Evolutionary conservation across 2,888 invertebrate genomes (phyloP).

Genomic region (Xiphydria camelus): DNA sequence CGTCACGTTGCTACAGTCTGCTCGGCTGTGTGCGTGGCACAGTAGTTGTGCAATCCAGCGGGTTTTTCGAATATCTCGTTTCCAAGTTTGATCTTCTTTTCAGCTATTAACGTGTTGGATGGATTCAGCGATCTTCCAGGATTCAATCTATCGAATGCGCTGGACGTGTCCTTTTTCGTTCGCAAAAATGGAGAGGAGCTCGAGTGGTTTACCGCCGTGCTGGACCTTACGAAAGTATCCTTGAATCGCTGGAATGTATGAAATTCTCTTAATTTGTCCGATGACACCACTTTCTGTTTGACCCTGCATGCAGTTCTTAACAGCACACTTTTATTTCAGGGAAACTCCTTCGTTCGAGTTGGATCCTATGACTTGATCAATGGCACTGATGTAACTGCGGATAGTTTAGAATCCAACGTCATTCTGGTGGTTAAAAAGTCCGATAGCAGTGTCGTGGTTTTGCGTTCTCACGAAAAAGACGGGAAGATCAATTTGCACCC

Average conservation of each 20-base stretch:
- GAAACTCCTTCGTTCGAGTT: slow-evolving; percentile 9
- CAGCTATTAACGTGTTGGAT: slow-evolving; percentile 28
- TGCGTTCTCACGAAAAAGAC: neutral
- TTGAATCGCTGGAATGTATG: slow-evolving; percentile 29
- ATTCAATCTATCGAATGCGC: slow-evolving; percentile 15
- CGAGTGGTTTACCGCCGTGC: slow-evolving; percentile 25
- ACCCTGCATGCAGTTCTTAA: too few relatives aligned
- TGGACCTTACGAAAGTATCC: slow-evolving; percentile 24
- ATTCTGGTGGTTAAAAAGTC: slow-evolving; percentile 27
- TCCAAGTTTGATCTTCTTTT: neutral
- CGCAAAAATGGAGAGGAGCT: slow-evolving; percentile 10
- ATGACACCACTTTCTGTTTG: too few relatives aligned
- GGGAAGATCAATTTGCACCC: slow-evolving; percentile 16
- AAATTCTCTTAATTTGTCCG: neutral
- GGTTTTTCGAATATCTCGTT: neutral
- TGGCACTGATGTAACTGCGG: slow-evolving; percentile 26
- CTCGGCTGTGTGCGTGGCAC: too few relatives aligned
- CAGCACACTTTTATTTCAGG: slow-evolving; percentile 9
- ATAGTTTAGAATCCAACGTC: slow-evolving; percentile 19
- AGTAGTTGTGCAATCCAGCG: too few relatives aligned
- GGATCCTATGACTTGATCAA: slow-evolving; percentile 17
- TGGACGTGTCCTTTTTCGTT: slow-evolving; percentile 30
- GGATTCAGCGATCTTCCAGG: slow-evolving; percentile 22
- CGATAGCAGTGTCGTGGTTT: slow-evolving; percentile 15
- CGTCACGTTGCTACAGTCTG: too few relatives aligned